Base-by-base conservation (phyloP, 2,113 vertebrate genomes). In the Psettodes erumei region DNA sequence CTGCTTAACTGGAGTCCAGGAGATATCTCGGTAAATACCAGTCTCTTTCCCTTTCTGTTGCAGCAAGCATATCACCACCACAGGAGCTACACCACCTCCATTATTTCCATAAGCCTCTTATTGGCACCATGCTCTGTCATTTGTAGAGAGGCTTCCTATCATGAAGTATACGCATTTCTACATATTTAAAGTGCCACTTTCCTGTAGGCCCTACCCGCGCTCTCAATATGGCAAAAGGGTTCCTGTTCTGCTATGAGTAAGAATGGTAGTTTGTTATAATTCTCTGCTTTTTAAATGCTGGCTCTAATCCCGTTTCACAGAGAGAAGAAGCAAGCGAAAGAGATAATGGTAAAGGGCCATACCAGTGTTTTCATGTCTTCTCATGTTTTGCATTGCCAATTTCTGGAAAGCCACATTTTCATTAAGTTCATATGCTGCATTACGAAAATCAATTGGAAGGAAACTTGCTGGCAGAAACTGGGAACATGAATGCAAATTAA, bases 61-160 rank as follows among this genome's bases (percentile, higher is more conserved):
- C 65, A 58, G 79, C 68, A 11, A 53, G 69, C 76, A 68, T 56
- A 83, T 72, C 79, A 75, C 82, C 66, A 3, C 77, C 77, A 6
- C 86, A 71, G 77, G 77, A 81, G 73, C 71, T 15, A 85, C 84
- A 79, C 50, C 65, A 71, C 66, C 75, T 65, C 77, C 83, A 82
- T 88, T 86, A 86, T 87, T 84, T 77, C 71, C 71, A 65, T 89
- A 89, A 91, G 81, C 89, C 64, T 55, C 89, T 89, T 89, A 85
- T 75, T 51, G 48, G 50, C 33, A 3, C 48, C 63, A 68, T 61
- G 61, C 65, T 63, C 83, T 77, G 75, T 64, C 78, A 81, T 60
- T 77, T 82, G 30, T 73, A 38, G 65, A 40, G 61, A 48, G 65
- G 55, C 53, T 71, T 75, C 76, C 68, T 63, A 68, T 32, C 30